Conservation (phyloP, 2,797 vertebrate genomes). For the Mormyrus hasselquistii region DNA sequence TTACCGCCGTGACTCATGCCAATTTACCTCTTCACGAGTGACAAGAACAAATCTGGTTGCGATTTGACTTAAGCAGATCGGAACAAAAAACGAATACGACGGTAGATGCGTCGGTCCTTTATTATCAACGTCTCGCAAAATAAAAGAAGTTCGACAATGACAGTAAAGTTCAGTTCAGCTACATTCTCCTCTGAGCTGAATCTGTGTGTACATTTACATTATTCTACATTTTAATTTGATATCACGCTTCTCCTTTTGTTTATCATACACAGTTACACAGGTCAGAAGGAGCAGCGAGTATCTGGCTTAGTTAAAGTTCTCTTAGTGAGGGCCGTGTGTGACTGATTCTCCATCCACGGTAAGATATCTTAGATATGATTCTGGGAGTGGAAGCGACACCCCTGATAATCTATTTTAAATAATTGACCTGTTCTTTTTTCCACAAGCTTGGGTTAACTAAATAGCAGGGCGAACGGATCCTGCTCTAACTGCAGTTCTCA, state of each 20-base stretch:
- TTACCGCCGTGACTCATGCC: slow-evolving; percentile 24
- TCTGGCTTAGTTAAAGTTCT: slow-evolving; percentile 5
- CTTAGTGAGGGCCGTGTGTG: background rate
- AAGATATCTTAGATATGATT: slow-evolving; percentile 12
- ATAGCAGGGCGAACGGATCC: slow-evolving; percentile 1
- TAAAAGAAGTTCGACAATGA: background rate
- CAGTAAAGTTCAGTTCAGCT: background rate
- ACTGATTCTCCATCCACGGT: background rate
- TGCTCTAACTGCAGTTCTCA: background rate
- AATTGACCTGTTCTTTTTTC: slow-evolving; percentile 12
- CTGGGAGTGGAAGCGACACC: slow-evolving; percentile 6
- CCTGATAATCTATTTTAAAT: slow-evolving; percentile 8
- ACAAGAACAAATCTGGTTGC: slow-evolving; percentile 24
- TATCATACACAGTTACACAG: background rate
- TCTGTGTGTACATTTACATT: background rate
- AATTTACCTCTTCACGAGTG: slow-evolving; percentile 20
- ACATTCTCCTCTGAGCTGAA: background rate
- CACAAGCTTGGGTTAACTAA: slow-evolving; percentile 3
- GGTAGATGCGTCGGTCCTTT: background rate
- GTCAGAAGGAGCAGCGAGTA: background rate
- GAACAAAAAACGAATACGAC: background rate
- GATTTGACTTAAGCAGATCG: slow-evolving; percentile 5
- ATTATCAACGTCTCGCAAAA: background rate
- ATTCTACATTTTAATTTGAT: background rate
- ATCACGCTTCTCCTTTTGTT: background rate